Percentiles rank a stretch among this genome's conserved stretches.
These are phyloP conservation scores for Drosophila demipolita DNA, from an alignment of 2,888 invertebrate species.

Conservation along the genomic window DNA sequence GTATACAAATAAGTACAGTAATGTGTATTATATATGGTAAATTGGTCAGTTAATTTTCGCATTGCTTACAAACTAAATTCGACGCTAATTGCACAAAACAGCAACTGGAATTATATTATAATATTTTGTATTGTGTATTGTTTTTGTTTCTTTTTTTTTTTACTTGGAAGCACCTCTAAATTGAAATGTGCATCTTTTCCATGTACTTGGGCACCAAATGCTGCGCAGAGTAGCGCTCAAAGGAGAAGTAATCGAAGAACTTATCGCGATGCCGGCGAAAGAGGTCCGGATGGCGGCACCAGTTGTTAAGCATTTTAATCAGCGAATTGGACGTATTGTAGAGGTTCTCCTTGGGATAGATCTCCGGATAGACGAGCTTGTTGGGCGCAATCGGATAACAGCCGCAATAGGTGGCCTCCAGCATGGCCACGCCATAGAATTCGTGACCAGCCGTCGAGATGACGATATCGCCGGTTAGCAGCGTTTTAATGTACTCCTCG, in stretches of 20 bases:
- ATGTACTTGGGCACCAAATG: slow-evolving; percentile 84
- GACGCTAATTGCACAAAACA: slow-evolving; percentile 57
- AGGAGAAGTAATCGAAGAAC: slow-evolving; percentile 83
- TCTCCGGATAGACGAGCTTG: slow-evolving; percentile 90
- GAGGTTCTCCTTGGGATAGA: slow-evolving; percentile 88
- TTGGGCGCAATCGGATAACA: slow-evolving; percentile 90
- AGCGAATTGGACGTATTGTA: slow-evolving; percentile 87
- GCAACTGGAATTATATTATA: slow-evolving; percentile 39
- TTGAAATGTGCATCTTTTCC: slow-evolving; percentile 81
- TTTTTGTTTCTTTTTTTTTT: neutral
- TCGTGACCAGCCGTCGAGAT: slow-evolving; percentile 91
- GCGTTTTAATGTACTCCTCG: slow-evolving; percentile 87
- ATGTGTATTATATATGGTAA: slow-evolving; percentile 31
- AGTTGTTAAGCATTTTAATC: slow-evolving; percentile 86
- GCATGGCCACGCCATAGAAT: slow-evolving; percentile 91
- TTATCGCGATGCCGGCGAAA: slow-evolving; percentile 83
- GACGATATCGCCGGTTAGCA: slow-evolving; percentile 88
- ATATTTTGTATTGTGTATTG: slow-evolving; percentile 5
- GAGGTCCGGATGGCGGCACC: slow-evolving; percentile 85
- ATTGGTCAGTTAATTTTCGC: slow-evolving; percentile 50
- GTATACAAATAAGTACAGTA: slow-evolving; percentile 1
- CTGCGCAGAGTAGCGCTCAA: slow-evolving; percentile 84
- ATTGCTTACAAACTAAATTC: slow-evolving; percentile 66
- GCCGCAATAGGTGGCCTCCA: slow-evolving; percentile 89
- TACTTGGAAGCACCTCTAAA: slow-evolving; percentile 28